Percentiles rank a stretch among this genome's conserved stretches.
Evolutionary conservation across 2,113 vertebrate genomes (phyloP).

Genomic region (zebrafish (Danio rerio)): DNA sequence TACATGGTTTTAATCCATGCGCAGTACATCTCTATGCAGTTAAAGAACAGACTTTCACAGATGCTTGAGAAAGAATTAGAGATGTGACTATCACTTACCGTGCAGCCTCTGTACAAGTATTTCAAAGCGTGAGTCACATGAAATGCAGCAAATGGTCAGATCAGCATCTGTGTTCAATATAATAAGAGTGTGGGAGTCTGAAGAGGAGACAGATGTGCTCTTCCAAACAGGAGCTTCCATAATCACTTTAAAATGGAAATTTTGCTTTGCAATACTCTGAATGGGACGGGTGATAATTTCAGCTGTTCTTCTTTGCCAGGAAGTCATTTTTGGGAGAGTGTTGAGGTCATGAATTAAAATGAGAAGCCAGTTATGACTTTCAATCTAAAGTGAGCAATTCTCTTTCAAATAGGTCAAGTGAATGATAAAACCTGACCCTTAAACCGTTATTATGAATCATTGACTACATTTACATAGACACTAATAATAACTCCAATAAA

Average conservation of each 20-base stretch:
- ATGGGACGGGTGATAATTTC: neutral
- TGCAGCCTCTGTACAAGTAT: neutral
- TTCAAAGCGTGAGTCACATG: conserved; percentile 14
- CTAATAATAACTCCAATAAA: too few relatives aligned
- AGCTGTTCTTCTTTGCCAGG: too few relatives aligned
- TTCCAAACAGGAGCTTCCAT: conserved; percentile 16
- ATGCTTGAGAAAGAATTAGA: conserved; percentile 4
- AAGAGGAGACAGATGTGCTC: conserved; percentile 7
- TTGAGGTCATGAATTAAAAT: too few relatives aligned
- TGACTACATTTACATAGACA: too few relatives aligned
- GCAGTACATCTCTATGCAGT: conserved; percentile 52
- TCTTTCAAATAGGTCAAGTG: too few relatives aligned
- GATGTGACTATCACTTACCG: neutral
- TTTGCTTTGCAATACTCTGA: neutral
- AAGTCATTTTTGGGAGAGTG: too few relatives aligned
- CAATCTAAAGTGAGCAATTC: too few relatives aligned
- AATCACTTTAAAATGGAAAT: conserved; percentile 7
- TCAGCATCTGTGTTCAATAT: conserved; percentile 28
- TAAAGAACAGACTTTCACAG: conserved; percentile 41
- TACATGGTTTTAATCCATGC: conserved; percentile 46
- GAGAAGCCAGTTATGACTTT: too few relatives aligned
- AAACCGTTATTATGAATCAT: too few relatives aligned
- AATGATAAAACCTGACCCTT: too few relatives aligned
- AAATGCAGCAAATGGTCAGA: conserved; percentile 26
- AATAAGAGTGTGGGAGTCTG: conserved; percentile 8